Percentiles rank a stretch among this genome's conserved stretches.
Conservation (phyloP, 2,888 invertebrate genomes). For the Perdita meconis region DNA sequence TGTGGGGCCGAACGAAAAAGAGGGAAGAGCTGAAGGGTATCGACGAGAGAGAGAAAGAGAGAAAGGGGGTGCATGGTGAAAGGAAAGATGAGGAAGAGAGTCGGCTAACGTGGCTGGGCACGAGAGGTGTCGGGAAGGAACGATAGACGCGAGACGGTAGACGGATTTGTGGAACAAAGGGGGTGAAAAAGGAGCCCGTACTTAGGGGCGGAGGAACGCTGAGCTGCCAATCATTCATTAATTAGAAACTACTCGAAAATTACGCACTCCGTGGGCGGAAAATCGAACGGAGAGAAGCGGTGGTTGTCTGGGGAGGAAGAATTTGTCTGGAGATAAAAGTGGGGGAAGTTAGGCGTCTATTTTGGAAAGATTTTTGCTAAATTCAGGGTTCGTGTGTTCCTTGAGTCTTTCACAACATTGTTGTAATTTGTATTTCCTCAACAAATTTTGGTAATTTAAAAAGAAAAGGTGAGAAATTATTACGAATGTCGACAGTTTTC, state of each 20-base stretch:
- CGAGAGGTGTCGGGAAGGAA: conserved; percentile 26
- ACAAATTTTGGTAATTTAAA: too few species aligned
- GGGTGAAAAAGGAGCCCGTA: conserved; percentile 70
- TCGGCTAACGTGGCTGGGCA: neutral
- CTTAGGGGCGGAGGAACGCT: conserved; percentile 62
- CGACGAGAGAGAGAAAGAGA: neutral
- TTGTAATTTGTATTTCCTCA: too few species aligned
- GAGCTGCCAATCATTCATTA: conserved; percentile 77
- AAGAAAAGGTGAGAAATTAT: too few species aligned
- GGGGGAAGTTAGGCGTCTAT: conserved; percentile 4
- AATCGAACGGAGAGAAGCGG: neutral
- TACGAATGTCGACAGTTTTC: too few species aligned
- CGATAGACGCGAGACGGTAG: conserved; percentile 43
- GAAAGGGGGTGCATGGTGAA: conserved; percentile 4
- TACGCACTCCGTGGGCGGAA: conserved; percentile 36
- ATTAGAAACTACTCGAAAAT: conserved; percentile 78
- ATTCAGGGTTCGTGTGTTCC: conserved; percentile 3
- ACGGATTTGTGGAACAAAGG: conserved; percentile 57
- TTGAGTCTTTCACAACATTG: too few species aligned
- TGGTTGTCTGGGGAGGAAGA: too few species aligned
- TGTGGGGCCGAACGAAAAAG: conserved; percentile 34
- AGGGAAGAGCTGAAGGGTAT: conserved; percentile 8
- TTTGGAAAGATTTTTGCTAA: conserved; percentile 24
- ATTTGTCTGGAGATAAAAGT: neutral
- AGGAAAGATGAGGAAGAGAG: neutral